Evolutionary conservation across 1,140 invertebrate species (phyloP).

Genomic region (Druon quercuslanigerum): DNA sequence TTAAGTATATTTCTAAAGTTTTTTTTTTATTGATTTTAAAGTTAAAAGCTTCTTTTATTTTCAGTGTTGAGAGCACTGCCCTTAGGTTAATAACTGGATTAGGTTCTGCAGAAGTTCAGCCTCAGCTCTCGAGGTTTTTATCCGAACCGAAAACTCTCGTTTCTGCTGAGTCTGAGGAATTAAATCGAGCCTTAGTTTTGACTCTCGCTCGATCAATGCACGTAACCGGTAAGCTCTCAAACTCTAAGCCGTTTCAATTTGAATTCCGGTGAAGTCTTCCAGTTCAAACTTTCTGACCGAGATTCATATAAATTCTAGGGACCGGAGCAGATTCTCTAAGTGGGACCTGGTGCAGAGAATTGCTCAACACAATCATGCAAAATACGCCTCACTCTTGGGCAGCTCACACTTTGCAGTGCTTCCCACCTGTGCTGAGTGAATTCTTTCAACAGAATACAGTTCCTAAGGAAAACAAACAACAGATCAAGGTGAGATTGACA

Average conservation of each 20-base stretch:
- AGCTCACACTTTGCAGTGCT: conserved; percentile 92
- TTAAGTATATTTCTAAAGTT: conserved; percentile 31
- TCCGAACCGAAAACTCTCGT: conserved; percentile 92
- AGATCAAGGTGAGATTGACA: conserved; percentile 81
- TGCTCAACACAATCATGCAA: conserved; percentile 92
- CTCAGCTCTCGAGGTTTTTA: conserved; percentile 90
- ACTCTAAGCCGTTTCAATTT: not conserved
- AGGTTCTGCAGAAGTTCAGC: conserved; percentile 93
- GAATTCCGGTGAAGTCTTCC: no score
- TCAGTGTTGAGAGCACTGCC: conserved; percentile 94
- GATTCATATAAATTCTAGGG: conserved; percentile 53
- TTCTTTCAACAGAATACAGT: conserved; percentile 90
- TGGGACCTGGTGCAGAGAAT: conserved; percentile 92
- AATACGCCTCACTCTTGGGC: conserved; percentile 97
- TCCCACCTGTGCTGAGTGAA: conserved; percentile 91
- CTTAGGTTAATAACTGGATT: conserved; percentile 93
- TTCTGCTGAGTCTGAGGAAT: conserved; percentile 95
- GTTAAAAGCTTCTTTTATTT: conserved; percentile 50
- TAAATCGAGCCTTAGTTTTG: conserved; percentile 93
- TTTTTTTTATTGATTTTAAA: conserved; percentile 12
- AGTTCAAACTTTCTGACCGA: no score
- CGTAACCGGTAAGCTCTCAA: conserved; percentile 82
- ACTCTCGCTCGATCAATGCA: conserved; percentile 96
- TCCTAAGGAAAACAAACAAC: conserved; percentile 92
- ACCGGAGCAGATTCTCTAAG: conserved; percentile 80